These are phyloP conservation scores for Odontesthes bonariensis DNA, from an alignment of 2,113 vertebrate species.

Conservation along the genomic window DNA sequence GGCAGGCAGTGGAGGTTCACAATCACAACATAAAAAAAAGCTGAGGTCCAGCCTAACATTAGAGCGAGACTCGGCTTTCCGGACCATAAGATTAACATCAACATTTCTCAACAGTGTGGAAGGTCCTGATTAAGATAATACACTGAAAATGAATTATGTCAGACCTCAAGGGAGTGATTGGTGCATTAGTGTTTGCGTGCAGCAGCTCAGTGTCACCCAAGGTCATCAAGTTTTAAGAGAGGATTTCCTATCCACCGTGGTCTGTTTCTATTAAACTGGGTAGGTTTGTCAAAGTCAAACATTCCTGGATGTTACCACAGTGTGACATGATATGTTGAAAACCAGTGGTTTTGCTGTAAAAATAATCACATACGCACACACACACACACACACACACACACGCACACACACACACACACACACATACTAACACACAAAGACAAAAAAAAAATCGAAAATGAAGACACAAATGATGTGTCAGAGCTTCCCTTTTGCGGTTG, in stretches of 20 bases:
- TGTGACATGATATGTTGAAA: neutral
- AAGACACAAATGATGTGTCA: neutral
- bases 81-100: no score
- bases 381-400: no score
- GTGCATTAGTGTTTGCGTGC: neutral
- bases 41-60: no score
- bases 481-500: constrained; percentile 15
- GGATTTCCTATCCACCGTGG: neutral
- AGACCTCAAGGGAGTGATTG: neutral
- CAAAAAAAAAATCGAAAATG: constrained; percentile 8
- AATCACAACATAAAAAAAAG: no score
- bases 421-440: no score
- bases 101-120: no score
- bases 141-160: no score
- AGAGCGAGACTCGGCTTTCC: no score
- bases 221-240: neutral
- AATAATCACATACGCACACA: neutral
- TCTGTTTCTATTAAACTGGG: neutral
- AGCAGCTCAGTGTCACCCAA: neutral
- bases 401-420: neutral
- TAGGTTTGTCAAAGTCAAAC: neutral
- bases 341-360: neutral
- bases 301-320: neutral
- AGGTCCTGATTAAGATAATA: neutral
- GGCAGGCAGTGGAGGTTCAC: no score